A percentile compares a stretch with the other conserved stretches of the same genome.
Evolutionary conservation across 1,140 invertebrate genomes (phyloP).

Genomic region (Bombus terrestris): DNA sequence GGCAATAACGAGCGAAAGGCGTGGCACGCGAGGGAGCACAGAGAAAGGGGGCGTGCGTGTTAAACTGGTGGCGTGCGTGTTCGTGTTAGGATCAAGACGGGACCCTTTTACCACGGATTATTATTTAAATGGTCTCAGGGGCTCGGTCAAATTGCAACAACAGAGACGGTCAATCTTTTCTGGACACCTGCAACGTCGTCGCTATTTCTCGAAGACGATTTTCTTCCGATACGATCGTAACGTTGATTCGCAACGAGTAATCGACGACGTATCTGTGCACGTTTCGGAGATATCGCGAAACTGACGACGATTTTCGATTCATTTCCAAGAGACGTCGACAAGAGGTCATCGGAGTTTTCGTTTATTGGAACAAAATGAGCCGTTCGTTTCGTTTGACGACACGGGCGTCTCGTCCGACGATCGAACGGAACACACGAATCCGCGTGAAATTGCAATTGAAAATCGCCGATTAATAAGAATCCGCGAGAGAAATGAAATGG

Average conservation of each 20-base stretch:
- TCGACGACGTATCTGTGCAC: no score
- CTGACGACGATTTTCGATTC: no score
- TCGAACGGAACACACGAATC: no score
- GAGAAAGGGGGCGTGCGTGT: constrained; percentile 23
- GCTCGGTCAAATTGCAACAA: not conserved
- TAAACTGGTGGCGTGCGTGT: constrained; percentile 1
- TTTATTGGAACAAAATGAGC: no score
- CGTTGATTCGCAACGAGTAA: no score
- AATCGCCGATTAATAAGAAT: not conserved
- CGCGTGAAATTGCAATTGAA: no score
- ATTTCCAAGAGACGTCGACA: not conserved
- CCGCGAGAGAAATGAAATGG: not conserved
- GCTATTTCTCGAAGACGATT: no score
- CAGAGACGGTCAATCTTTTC: no score
- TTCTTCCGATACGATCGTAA: not conserved
- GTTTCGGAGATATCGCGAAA: not conserved
- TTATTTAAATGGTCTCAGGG: constrained; percentile 28
- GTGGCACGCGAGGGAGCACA: not conserved
- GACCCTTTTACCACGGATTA: constrained; percentile 8
- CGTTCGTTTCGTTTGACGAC: no score
- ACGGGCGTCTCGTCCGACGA: no score
- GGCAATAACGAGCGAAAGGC: constrained; percentile 25
- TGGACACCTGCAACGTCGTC: not conserved
- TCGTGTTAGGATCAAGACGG: constrained; percentile 12
- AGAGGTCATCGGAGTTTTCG: no score